phyloP scores from a whole-genome alignment of 2,888 invertebrate species.

The Pandemis corylana region DNA sequence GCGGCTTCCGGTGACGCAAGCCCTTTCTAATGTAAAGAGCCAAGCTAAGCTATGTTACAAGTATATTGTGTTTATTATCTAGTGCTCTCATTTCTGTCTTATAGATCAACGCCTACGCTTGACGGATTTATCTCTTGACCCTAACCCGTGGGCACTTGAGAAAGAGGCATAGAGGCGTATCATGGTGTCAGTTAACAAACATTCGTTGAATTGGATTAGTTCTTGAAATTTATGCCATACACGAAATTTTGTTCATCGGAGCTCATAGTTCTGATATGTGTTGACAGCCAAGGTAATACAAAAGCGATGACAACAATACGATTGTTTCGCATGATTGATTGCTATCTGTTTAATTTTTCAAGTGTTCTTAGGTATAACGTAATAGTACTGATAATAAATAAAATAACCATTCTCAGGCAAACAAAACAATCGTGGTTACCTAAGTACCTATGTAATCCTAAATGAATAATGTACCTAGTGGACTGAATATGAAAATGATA shows the following conservation, averaged over 20 bases:
- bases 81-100: slow-evolving; percentile 25
- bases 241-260: background rate
- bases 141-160: slow-evolving; percentile 20
- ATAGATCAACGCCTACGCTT: slow-evolving; percentile 30
- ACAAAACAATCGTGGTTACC: background rate
- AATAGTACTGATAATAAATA: background rate
- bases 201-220: background rate
- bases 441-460: background rate
- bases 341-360: background rate
- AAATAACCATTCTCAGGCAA: background rate
- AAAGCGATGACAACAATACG: background rate
- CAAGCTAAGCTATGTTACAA: slow-evolving; percentile 10
- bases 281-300: background rate
- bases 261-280: background rate
- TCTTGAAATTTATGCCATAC: background rate
- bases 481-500: background rate
- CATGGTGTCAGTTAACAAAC: background rate
- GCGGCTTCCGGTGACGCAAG: slow-evolving; percentile 32
- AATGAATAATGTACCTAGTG: background rate
- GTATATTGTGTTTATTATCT: slow-evolving; percentile 8
- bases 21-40: background rate
- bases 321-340: background rate
- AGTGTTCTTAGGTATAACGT: background rate
- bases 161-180: slow-evolving; percentile 23
- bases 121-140: slow-evolving; percentile 37